These are phyloP conservation scores for Drosophila histrio DNA, from an alignment of 2,888 invertebrate species.

Conservation along the genomic window DNA sequence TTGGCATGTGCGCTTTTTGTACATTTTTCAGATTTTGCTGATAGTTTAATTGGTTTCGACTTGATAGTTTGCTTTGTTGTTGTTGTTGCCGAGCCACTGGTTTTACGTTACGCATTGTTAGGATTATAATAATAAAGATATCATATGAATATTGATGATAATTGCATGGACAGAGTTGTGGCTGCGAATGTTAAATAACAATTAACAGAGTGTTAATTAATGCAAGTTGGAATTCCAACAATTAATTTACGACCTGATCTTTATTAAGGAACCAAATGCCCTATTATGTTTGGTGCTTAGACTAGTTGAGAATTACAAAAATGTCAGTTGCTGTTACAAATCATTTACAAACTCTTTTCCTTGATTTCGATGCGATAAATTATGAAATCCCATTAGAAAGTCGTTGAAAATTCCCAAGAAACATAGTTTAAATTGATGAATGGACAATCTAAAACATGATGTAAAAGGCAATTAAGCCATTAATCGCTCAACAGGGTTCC, in stretches of 20 bases:
- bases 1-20: slow-evolving; percentile 37
- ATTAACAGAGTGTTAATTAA: slow-evolving; percentile 32
- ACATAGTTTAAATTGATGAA: slow-evolving; percentile 24
- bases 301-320: slow-evolving; percentile 20
- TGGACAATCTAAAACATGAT: neutral
- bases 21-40: slow-evolving; percentile 68
- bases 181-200: slow-evolving; percentile 2
- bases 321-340: neutral
- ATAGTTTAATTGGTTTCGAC: slow-evolving; percentile 74
- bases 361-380: slow-evolving; percentile 16
- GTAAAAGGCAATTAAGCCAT: slow-evolving; percentile 25
- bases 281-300: neutral
- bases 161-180: slow-evolving; percentile 46
- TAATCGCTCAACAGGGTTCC: slow-evolving; percentile 18
- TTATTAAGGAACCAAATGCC: neutral
- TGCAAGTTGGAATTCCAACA: slow-evolving; percentile 2
- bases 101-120: slow-evolving; percentile 52
- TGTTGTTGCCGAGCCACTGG: slow-evolving; percentile 53
- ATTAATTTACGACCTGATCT: neutral
- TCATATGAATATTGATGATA: slow-evolving; percentile 59
- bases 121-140: slow-evolving; percentile 67
- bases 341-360: slow-evolving; percentile 13
- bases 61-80: slow-evolving; percentile 32
- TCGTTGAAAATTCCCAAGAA: slow-evolving; percentile 22
- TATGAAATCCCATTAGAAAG: slow-evolving; percentile 2